Evolutionary conservation across 2,888 invertebrate species (phyloP).

Genomic region (Meliscaeva auricollis): DNA sequence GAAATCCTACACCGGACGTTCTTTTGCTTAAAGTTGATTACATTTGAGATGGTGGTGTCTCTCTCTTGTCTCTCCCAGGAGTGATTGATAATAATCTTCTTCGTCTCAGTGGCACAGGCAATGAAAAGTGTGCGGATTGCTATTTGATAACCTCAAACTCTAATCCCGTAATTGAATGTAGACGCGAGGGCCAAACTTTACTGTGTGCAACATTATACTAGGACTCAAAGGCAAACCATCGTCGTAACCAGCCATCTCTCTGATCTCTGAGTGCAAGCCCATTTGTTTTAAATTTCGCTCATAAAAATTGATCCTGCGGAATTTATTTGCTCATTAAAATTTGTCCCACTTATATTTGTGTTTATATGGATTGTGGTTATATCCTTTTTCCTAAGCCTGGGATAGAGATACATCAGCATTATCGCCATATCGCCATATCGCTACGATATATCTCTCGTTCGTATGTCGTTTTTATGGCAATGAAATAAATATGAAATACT

Average conservation of each 20-base stretch:
- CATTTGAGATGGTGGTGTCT: slow-evolving; percentile 52
- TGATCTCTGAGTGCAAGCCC: slow-evolving; percentile 32
- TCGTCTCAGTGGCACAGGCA: background rate
- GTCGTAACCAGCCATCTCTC: background rate
- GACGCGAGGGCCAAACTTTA: slow-evolving; percentile 44
- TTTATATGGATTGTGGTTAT: slow-evolving; percentile 21
- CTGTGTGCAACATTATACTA: slow-evolving; percentile 45
- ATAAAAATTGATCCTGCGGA: slow-evolving; percentile 75
- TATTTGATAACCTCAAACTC: background rate
- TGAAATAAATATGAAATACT: slow-evolving; percentile 74
- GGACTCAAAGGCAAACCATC: slow-evolving; percentile 38
- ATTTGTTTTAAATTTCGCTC: slow-evolving; percentile 71
- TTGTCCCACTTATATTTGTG: slow-evolving; percentile 74
- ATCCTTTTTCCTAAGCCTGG: slow-evolving; percentile 17
- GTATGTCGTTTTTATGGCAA: slow-evolving; percentile 70
- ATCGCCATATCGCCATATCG: slow-evolving; percentile 22
- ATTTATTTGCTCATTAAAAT: slow-evolving; percentile 75
- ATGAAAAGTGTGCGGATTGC: too few species aligned
- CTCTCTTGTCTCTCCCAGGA: background rate
- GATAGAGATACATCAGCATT: background rate
- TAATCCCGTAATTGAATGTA: slow-evolving; percentile 69
- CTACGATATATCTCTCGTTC: slow-evolving; percentile 16
- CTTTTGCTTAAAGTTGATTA: slow-evolving; percentile 52
- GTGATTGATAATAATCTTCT: slow-evolving; percentile 54
- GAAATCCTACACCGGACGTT: slow-evolving; percentile 65